Evolutionary conservation across 2,797 vertebrate genomes (phyloP).

Genomic region (Kryptopterus vitreolus): DNA sequence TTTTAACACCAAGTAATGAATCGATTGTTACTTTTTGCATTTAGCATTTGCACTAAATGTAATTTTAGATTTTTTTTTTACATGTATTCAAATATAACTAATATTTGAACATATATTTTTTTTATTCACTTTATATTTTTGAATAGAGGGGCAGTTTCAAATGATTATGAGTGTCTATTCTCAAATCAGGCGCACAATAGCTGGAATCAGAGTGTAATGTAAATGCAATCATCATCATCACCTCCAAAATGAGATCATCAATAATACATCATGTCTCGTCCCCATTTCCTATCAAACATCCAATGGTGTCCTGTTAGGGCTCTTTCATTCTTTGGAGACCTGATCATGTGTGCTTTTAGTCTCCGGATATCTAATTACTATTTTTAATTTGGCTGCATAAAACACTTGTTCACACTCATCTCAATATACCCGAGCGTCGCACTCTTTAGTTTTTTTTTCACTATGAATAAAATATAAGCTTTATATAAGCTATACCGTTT

Average conservation of each 20-base stretch:
- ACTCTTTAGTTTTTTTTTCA: not conserved
- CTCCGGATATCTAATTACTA: not conserved
- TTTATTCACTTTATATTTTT: not conserved
- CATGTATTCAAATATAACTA: not conserved
- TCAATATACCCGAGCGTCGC: not conserved
- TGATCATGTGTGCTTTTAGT: not conserved
- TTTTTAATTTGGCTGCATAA: not conserved
- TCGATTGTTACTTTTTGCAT: too few species aligned
- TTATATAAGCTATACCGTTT: constrained; percentile 27
- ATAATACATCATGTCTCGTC: not conserved
- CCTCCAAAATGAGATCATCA: not conserved
- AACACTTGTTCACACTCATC: not conserved
- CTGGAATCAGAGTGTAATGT: not conserved
- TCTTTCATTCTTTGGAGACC: not conserved
- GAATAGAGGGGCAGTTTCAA: too few species aligned
- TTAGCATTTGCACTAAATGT: too few species aligned
- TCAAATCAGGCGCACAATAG: not conserved
- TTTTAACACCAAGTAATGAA: too few species aligned
- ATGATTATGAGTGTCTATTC: not conserved
- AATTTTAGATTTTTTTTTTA: not conserved
- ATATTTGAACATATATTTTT: not conserved
- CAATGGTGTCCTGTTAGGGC: not conserved
- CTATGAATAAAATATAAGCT: constrained; percentile 47
- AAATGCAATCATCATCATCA: not conserved
- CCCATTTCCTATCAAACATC: constrained; percentile 1